Base-by-base conservation (phyloP, 2,797 vertebrate species). In the Coregonus ussuriensis region DNA sequence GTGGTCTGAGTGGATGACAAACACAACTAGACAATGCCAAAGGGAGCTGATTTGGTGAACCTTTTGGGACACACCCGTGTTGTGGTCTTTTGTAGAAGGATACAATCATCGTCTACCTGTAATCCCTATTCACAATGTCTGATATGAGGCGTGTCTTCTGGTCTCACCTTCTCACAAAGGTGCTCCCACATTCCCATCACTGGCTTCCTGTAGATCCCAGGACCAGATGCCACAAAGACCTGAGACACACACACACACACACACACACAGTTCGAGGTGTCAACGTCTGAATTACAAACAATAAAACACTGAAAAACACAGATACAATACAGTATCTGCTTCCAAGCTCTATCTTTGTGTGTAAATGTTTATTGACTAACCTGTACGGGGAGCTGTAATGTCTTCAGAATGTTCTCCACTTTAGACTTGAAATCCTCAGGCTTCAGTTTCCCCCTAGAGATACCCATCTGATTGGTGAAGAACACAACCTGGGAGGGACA, bases 381-480 rank as follows among this genome's bases (percentile, higher is more conserved):
- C 93, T 97, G 96, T n/a, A 97, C 90, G 2, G 96, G 94, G 0
- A 96, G 87, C 66, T 94, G 88, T 77, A 98, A 87, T 0, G 84
- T 92, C 54, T 90, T 67, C 29, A 97, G 86, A 81, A 98, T 88
- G 18, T 96, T 95, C 83, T 97, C 96, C 75, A 94, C 95, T 88
- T 98, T 98, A 29, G 94, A 93, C 85, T 96, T 95, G 82, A 98
- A 98, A 37, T 92, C 95, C 41, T 96, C 95, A 0, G 96, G 95
- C 47, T 82, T 89, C 69, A 97, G 92, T 83, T 97, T 96, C 3
- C 97, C 96, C 62, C 89, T 93, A 14, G 94, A 87, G 0, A 98
- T 97, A 16, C 96, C 95, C 93, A 97, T 90, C 87, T 98, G 96
- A 86, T 98, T 98, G 79, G 96, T 98, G 83, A 97, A 95, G 86